Conservation (phyloP, 2,797 vertebrate species). For the Gymnodraco acuticeps region DNA sequence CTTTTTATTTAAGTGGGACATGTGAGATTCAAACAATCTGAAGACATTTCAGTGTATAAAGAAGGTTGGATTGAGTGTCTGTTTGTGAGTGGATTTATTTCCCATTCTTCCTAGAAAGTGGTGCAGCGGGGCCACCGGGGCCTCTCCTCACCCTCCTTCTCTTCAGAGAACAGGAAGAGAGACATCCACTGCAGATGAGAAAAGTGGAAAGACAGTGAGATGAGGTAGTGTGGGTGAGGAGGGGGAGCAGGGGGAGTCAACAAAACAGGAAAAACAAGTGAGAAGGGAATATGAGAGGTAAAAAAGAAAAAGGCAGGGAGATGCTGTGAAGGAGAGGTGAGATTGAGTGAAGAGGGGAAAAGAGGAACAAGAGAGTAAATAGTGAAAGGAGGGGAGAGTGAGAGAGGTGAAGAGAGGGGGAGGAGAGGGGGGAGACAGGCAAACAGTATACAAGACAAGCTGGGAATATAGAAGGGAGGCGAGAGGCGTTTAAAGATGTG, state of each 20-base stretch:
- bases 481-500: conserved; percentile 54
- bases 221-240: conserved; percentile 19
- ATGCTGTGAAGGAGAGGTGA: conserved; percentile 30
- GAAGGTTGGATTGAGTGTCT: conserved; percentile 26
- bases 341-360: conserved; percentile 52
- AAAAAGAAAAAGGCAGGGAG: not conserved
- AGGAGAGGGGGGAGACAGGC: conserved; percentile 33
- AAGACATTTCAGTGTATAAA: not conserved
- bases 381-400: conserved; percentile 15
- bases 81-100: conserved; percentile 10
- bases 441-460: conserved; percentile 50
- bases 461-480: conserved; percentile 52
- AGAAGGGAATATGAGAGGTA: not conserved
- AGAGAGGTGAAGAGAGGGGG: conserved; percentile 24
- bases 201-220: conserved; percentile 13
- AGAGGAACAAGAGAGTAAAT: conserved; percentile 39
- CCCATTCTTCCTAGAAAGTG: not conserved
- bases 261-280: conserved; percentile 41
- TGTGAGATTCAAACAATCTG: not conserved
- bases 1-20: not conserved
- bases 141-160: conserved; percentile 20
- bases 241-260: conserved; percentile 34
- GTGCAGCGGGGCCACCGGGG: conserved; percentile 17
- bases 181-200: conserved; percentile 31
- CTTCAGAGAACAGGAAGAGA: conserved; percentile 33